Evolutionary conservation across 2,113 vertebrate genomes (phyloP), one percentile per base, ranked within the genome.

Genomic region (Phaetusa simplex): DNA sequence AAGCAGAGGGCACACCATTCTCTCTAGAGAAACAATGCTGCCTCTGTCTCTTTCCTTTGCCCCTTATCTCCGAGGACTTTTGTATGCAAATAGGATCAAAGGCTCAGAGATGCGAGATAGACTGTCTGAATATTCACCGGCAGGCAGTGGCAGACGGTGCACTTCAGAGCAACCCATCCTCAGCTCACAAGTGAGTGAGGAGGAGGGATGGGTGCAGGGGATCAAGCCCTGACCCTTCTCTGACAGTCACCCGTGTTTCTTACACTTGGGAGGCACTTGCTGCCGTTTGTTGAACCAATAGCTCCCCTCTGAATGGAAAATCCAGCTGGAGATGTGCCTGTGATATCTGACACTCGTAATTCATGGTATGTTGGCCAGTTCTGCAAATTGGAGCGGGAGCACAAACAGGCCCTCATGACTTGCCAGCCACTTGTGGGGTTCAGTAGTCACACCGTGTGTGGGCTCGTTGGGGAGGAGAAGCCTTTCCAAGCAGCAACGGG

Each of bases 301-400:
- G n/a, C 29, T 80, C 50, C 38, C 45, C 34, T 67, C 71, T 86
- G 96, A 94, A 97, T 94, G 79, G 89, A 78, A 90, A 91, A 95
- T 94, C 87, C 94, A 96, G 82, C 89, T 96, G 95, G 91, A 91
- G 74, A 93, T 95, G 83, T 91, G 87, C 87, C 84, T 97, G 84
- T 96, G 96, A 96, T 95, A 96, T 90, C 84, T 96, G 96, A 96
- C 74, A 96, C 96, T 90, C 2, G 23, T 76, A 95, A 85, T 91
- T 97, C 91, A 73, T 0, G 74, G 89, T 91, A 50, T 49, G 67
- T 90, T 82, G 70, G 78, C 91, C 5, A 5, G 74, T 95, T 91
- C 84, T 91, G 58, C 84, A 94, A 74, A 96, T 38, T 80, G 74
- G 84, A 94, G 59, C 5, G 1, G 67, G 74, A 93, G 47, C 42